phyloP scores from a whole-genome alignment of 1,140 invertebrate genomes.

The Lepidostoma basale region DNA sequence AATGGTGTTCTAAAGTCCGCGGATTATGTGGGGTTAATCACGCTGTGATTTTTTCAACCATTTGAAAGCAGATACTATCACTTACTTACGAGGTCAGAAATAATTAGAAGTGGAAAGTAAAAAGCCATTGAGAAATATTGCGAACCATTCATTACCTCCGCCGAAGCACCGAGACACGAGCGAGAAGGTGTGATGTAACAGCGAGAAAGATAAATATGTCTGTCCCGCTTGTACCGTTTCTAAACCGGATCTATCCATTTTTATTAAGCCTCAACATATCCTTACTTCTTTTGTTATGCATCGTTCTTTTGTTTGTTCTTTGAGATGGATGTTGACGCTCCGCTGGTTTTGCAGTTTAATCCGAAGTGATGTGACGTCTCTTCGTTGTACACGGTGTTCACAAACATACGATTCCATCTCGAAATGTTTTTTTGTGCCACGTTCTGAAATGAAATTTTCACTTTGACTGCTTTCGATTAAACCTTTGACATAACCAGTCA shows the following conservation, averaged over 20 bases:
- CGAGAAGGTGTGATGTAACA: conserved; percentile 2
- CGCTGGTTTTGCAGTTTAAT: background rate
- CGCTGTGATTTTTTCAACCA: background rate
- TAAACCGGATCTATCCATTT: conserved; percentile 21
- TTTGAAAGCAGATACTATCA: conserved; percentile 20
- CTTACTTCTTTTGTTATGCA: background rate
- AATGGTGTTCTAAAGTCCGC: too few species aligned
- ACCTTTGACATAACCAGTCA: too few species aligned
- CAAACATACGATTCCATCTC: too few species aligned
- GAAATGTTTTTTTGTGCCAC: too few species aligned
- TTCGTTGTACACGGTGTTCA: too few species aligned
- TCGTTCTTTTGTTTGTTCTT: background rate
- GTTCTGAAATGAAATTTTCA: too few species aligned
- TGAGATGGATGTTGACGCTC: background rate
- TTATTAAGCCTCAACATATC: background rate
- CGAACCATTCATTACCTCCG: conserved; percentile 16
- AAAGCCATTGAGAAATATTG: conserved; percentile 19
- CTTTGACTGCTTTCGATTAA: too few species aligned
- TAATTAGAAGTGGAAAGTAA: conserved; percentile 20
- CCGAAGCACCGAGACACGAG: background rate
- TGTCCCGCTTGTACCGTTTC: background rate
- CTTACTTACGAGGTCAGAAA: conserved; percentile 18
- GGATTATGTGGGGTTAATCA: background rate
- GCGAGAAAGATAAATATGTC: background rate
- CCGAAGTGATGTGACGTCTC: too few species aligned